phyloP scores from a whole-genome alignment of 2,888 invertebrate species.

The Netelia melanura region DNA sequence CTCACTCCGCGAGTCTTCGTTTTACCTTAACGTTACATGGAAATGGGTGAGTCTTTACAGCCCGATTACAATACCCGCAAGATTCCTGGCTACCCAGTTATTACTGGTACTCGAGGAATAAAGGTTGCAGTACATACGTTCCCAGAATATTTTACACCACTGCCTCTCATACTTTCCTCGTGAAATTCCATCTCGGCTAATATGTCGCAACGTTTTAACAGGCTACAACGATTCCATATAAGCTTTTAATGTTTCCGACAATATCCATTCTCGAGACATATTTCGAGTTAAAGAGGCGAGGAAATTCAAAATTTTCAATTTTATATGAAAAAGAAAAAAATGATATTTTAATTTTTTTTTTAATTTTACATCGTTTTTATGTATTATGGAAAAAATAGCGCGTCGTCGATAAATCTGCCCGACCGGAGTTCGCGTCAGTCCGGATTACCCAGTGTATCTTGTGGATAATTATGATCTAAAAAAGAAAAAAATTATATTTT shows the following conservation, averaged over 20 bases:
- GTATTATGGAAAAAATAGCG: too few species aligned
- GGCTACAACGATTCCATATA: slow-evolving; percentile 45
- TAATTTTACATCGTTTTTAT: too few species aligned
- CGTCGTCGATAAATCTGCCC: too few species aligned
- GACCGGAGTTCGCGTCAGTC: too few species aligned
- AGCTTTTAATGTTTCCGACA: slow-evolving; percentile 33
- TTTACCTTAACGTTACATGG: slow-evolving; percentile 30
- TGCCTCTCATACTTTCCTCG: slow-evolving; percentile 1
- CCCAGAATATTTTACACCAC: slow-evolving; percentile 17
- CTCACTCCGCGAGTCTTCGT: slow-evolving; percentile 14
- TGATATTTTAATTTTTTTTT: too few species aligned
- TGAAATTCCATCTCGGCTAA: slow-evolving; percentile 55
- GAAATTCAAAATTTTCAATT: neutral
- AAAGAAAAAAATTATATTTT: too few species aligned
- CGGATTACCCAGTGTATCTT: neutral
- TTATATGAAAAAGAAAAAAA: neutral
- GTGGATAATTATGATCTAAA: neutral
- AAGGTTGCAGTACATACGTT: slow-evolving; percentile 31
- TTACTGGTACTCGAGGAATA: neutral
- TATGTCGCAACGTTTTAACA: slow-evolving; percentile 49
- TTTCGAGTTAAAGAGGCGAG: neutral
- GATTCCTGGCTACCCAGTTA: slow-evolving; percentile 43
- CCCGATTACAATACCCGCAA: slow-evolving; percentile 56
- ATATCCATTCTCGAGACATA: slow-evolving; percentile 7
- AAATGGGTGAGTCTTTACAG: slow-evolving; percentile 55